Conservation (phyloP, 2,888 invertebrate genomes). For the Phrixothrix hirtus region DNA sequence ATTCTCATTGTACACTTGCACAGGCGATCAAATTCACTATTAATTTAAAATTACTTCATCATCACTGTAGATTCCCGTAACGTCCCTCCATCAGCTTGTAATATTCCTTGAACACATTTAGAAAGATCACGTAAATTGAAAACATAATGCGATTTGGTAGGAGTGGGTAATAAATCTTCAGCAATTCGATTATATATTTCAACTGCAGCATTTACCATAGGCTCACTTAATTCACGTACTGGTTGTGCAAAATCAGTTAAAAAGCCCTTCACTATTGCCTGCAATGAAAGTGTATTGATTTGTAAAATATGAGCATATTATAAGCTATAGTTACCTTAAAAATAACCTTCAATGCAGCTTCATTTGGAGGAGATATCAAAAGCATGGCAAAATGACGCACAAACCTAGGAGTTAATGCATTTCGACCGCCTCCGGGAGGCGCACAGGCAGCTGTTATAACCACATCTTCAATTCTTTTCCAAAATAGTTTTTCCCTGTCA, state of each 20-base stretch:
- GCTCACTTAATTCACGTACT: conserved; percentile 68
- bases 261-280: conserved; percentile 76
- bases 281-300: conserved; percentile 21
- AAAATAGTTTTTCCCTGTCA: conserved; percentile 84
- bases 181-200: conserved; percentile 81
- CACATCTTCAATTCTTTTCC: conserved; percentile 86
- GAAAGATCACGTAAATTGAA: conserved; percentile 91
- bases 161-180: conserved; percentile 82
- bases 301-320: not conserved
- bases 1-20: no score
- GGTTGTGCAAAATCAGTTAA: conserved; percentile 75
- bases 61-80: conserved; percentile 69
- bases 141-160: conserved; percentile 89
- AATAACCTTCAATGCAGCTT: conserved; percentile 75
- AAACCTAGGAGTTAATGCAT: conserved; percentile 81
- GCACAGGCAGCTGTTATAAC: conserved; percentile 83
- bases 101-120: conserved; percentile 86
- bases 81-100: conserved; percentile 75
- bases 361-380: conserved; percentile 79
- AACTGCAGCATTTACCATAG: conserved; percentile 81
- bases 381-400: conserved; percentile 88
- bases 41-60: conserved; percentile 66
- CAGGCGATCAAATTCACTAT: no score
- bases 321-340: conserved; percentile 61
- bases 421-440: conserved; percentile 89